Conservation (phyloP, 2,888 invertebrate genomes). For the Cosmopolites sordidus region DNA sequence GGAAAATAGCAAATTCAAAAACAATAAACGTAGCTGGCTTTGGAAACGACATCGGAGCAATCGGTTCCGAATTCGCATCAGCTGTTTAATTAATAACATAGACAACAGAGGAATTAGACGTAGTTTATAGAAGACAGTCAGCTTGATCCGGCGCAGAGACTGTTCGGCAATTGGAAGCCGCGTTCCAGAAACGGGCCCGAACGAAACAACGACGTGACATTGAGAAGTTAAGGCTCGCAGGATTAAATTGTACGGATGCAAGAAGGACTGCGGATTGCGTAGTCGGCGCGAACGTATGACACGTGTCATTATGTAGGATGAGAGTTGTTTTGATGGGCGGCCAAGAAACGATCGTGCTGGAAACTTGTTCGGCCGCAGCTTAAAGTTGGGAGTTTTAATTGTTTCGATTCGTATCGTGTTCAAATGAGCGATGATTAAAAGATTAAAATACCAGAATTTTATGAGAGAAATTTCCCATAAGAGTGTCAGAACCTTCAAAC, state of each 20-base stretch:
- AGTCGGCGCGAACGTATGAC: constrained; percentile 1
- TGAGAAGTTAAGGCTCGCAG: constrained; percentile 23
- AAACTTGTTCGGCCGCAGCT: too few relatives aligned
- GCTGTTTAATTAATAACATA: constrained; percentile 21
- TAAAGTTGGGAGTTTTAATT: too few relatives aligned
- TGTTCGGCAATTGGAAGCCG: constrained; percentile 15
- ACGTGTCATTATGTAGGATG: neutral
- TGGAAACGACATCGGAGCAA: too few relatives aligned
- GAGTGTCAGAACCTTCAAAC: too few relatives aligned
- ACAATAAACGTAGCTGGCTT: too few relatives aligned
- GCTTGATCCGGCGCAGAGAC: constrained; percentile 16
- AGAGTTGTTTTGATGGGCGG: too few relatives aligned
- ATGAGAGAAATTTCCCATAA: too few relatives aligned
- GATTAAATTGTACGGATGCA: constrained; percentile 15
- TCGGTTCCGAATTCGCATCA: constrained; percentile 1
- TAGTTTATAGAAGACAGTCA: constrained; percentile 16
- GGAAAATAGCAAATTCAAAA: too few relatives aligned
- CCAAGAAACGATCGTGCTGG: too few relatives aligned
- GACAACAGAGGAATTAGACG: constrained; percentile 15
- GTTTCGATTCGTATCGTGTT: too few relatives aligned
- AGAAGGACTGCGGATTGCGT: neutral
- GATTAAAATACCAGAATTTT: too few relatives aligned
- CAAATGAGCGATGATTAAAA: too few relatives aligned
- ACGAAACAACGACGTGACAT: constrained; percentile 20
- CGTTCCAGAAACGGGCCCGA: constrained; percentile 17